Evolutionary conservation across 1,140 invertebrate genomes (phyloP).

Genomic region (Galleria mellonella): DNA sequence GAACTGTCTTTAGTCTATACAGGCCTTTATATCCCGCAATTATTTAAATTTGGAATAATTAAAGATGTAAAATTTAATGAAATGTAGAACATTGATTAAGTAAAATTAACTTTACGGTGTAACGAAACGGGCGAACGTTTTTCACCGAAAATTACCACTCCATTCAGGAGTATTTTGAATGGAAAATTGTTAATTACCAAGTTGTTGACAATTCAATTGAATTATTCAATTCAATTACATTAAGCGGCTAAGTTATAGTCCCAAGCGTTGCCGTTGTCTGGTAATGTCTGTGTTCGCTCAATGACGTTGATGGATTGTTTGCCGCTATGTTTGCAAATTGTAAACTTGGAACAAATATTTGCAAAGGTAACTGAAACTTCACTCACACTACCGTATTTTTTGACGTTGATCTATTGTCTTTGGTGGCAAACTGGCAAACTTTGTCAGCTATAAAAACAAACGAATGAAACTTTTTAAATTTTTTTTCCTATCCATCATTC

Average conservation of each 20-base stretch:
- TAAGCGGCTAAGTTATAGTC: conserved; percentile 6
- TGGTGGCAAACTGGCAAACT: background rate
- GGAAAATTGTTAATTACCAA: background rate
- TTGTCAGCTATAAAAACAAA: too few species aligned
- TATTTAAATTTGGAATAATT: too few species aligned
- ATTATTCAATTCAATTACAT: conserved; percentile 16
- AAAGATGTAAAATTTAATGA: too few species aligned
- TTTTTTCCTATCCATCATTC: too few species aligned
- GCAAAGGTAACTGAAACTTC: conserved; percentile 3
- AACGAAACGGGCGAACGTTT: too few species aligned
- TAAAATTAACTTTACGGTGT: too few species aligned
- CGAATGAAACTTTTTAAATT: too few species aligned
- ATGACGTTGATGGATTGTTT: conserved; percentile 14
- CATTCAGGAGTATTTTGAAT: too few species aligned
- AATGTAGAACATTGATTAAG: too few species aligned
- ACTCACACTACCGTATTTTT: background rate
- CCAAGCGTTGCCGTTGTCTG: background rate
- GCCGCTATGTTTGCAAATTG: conserved; percentile 8
- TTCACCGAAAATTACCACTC: too few species aligned
- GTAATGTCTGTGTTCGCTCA: conserved; percentile 3
- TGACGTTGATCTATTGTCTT: conserved; percentile 8
- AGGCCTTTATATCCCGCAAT: too few species aligned
- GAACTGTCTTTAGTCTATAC: too few species aligned
- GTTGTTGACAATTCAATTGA: conserved; percentile 13
- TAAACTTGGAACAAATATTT: conserved; percentile 16